Evolutionary conservation across 2,113 vertebrate genomes (phyloP), one percentile per base, ranked within the genome.

Genomic region (Pangasianodon gigas): DNA sequence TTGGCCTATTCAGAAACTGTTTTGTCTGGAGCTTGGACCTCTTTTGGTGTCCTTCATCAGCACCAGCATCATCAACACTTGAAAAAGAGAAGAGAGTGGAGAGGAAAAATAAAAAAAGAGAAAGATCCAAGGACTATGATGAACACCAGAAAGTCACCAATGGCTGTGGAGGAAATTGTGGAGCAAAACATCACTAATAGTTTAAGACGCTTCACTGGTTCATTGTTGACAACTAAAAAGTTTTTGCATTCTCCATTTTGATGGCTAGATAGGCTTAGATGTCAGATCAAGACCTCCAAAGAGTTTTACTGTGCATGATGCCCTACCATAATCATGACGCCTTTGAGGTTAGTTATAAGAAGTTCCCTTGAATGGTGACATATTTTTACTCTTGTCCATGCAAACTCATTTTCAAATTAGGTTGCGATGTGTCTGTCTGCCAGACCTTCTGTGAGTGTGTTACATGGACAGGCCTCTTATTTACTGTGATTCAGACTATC

Each of bases 71-170:
- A 37, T 37, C 1, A 81, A 81, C 26, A 54, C 5, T 48, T 48
- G 13, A n/a, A 8, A 52, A 80, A 16, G 5, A 18, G 26, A 80
- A 77, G 9, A 46, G 11, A 1, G 3, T 77, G 3, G 21, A 24
- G 37, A 46, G 19, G 9, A 46, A 24, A 46, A 74, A 41, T 21
- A 24, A 32, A 74, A 41, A 75, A 6, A 52, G n/a, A 52, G 29
- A 80, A 13, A 6, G 9, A 51, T 54, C 48, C 26, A 80, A 97
- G 4, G 96, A 96, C 0, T 96, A 95, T 65, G 93, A 87, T 0
- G 94, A 92, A 91, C 89, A 95, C 46, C 92, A 94, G 48, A 83
- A 93, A 87, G 90, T 90, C 14, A 94, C 89, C 67, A 95, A 94
- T 3, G 54, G 93, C 71, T 90, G 91, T 91, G 91, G 91, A 91